Percentiles rank a stretch among this genome's conserved stretches.
Conservation (phyloP, 2,888 invertebrate genomes). For the Halocaridina rubra region DNA sequence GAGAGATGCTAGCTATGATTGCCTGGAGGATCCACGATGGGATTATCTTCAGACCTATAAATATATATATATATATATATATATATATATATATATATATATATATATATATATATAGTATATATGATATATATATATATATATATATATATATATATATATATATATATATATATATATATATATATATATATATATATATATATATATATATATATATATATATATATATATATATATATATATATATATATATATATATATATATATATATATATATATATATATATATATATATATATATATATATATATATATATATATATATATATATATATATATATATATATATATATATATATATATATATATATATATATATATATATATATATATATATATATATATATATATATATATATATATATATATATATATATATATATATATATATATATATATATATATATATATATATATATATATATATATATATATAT, state of each 20-base stretch:
- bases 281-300: neutral
- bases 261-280: slow-evolving; percentile 2
- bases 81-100: neutral
- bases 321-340: slow-evolving; percentile 4
- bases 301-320: neutral
- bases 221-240: neutral
- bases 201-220: neutral
- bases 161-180: neutral
- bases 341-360: slow-evolving; percentile 4
- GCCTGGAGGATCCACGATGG: too few species aligned
- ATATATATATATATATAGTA: neutral
- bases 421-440: neutral
- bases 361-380: slow-evolving; percentile 7
- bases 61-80: neutral
- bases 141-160: neutral
- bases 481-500: neutral
- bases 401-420: neutral
- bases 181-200: neutral
- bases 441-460: neutral
- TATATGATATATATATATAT: neutral
- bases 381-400: neutral
- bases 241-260: neutral
- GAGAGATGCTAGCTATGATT: too few species aligned
- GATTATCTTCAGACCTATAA: neutral
- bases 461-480: neutral